Evolutionary conservation across 1,140 invertebrate species (phyloP), one percentile per base, ranked within the genome.

Genomic region (Trichogramma pretiosum): DNA sequence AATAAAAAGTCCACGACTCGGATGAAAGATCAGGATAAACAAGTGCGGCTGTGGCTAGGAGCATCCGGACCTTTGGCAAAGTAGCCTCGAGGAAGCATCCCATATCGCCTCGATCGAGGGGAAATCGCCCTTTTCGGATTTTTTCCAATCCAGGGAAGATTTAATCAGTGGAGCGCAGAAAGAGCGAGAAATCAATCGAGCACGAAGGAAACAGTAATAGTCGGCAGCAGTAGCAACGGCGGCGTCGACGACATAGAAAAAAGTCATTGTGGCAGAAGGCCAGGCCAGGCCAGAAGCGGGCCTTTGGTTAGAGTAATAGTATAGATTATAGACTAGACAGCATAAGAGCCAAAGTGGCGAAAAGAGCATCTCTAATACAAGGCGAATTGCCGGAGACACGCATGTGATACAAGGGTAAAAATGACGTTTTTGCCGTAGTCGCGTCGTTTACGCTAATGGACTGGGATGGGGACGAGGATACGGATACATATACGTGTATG

Each of bases 141-240:
- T n/a, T 38, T 43, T 52, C 39, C 45, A 43, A 47, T 42, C 49
- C 43, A 41, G 38, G 39, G 28, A 47, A 46, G 50, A 52, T 52
- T 52, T 52, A 52, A 52, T 52, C 50, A 42, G 36, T 7, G 5
- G 38, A 23, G 19, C 14, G 39, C 34, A 18, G 19, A 38, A 40
- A 11, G 37, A 40, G 19, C 9, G 41, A 34, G 45, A 52, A 47
- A 52, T 52, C 50, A 52, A 52, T 52, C 50, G 50, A 52, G 44
- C 50, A 43, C 43, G 40, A 43, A 35, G 43, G 49, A 24, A 50
- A 19, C 36, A 19, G 16, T 23, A 22, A 39, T 39, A 22, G 37
- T 19, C 14, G 21, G 43, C 30, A 42, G 46, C 36, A 11, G 14
- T 18, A 22, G 36, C 21, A 13, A 1, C 18, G 3, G 18, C 36